Percentiles rank a stretch among this genome's conserved stretches.
Conservation (phyloP, 1,140 invertebrate species). For the Nasonia vitripennis region DNA sequence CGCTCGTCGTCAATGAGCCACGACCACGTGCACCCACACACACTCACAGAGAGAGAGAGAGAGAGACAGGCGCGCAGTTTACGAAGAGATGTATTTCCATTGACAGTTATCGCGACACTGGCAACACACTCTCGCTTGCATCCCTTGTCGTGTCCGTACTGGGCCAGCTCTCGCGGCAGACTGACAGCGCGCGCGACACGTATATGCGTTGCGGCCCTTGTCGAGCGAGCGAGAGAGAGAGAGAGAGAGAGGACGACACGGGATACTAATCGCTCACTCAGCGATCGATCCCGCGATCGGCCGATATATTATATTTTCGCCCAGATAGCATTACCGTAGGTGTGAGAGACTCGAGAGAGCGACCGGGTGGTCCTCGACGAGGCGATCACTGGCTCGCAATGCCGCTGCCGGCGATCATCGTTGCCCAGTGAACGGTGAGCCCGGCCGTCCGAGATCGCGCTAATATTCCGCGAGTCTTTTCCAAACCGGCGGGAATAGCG, state of each 20-base stretch:
- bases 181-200: conserved; percentile 41
- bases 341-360: conserved; percentile 53
- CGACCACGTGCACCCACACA: no score
- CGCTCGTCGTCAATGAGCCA: neutral
- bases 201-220: neutral
- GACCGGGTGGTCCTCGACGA: conserved; percentile 70
- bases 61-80: neutral
- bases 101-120: neutral
- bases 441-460: no score
- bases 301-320: conserved; percentile 71
- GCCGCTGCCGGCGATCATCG: conserved; percentile 68
- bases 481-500: no score
- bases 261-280: conserved; percentile 72
- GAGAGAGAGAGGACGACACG: conserved; percentile 59
- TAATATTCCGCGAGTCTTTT: no score
- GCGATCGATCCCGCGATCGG: conserved; percentile 24
- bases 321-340: conserved; percentile 68
- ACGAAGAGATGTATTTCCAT: neutral
- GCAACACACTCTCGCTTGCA: conserved; percentile 20
- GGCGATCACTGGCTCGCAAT: conserved; percentile 73
- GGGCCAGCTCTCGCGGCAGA: conserved; percentile 57
- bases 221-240: neutral
- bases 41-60: neutral
- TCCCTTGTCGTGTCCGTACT: neutral
- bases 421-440: neutral